Evolutionary conservation across 2,888 invertebrate species (phyloP), one percentile per base, ranked within the genome.

Genomic region (Conistra vaccinii): DNA sequence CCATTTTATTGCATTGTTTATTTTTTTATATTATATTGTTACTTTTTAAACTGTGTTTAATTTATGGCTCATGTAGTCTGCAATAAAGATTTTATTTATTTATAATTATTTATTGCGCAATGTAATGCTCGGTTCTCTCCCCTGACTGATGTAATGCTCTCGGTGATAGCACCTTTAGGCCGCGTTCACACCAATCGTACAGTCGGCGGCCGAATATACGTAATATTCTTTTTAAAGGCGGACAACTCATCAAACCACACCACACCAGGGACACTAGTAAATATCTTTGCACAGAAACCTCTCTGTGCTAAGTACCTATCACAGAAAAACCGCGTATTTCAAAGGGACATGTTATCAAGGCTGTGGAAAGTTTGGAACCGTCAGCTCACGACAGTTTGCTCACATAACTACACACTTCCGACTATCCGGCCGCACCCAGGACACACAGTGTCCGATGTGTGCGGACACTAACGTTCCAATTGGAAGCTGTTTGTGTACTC

Each of bases 341-440:
- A 51, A 61, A 72, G 45, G 39, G 39, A 60, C 39, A 60, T 57
- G 77, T 62, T 67, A 32, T 60, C 29, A 60, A 3, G 53, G 20
- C 29, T 42, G 55, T 67, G 55, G 45, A 69, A 57, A 71, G 51
- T 78, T 68, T 20, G n/a, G 32, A 63, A 23, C 62, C 58, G 69
- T 69, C 72, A 57, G 66, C 75, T 20, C 55, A 26, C 62, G 67
- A 70, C 51, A 69, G 77, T 87, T 87, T 81, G 73, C 48, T 76
- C 73, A 77, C 71, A 81, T 68, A 79, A 76, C 78, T 87, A 78
- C 78, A 82, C 71, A 73, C 63, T 73, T 85, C 87, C 83, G 79
- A 69, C 74, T 69, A 72, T 72, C 53, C 45, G 71, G 82, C 73
- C 85, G 53, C 87, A 58, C 85, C 85, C 61, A 74, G 63, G 68